Evolutionary conservation across 2,113 vertebrate genomes (phyloP), one percentile per base, ranked within the genome.

Genomic region (Tautogolabrus adspersus): DNA sequence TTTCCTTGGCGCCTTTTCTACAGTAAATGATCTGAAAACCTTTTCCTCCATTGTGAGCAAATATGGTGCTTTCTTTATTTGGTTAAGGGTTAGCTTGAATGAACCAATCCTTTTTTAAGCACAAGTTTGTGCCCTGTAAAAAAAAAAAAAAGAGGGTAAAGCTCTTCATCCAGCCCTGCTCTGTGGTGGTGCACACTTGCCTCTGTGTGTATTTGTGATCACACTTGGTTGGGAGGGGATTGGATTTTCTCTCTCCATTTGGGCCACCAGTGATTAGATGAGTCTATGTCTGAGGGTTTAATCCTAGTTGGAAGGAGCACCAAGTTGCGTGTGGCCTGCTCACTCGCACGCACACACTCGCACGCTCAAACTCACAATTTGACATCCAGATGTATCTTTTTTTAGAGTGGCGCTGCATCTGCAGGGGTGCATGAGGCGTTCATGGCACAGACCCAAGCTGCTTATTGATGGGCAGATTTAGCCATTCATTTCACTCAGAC

Each of bases 241-340:
- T 77, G 79, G 81, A 91, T 88, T 89, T 89, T 87, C 76, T 84
- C 67, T 79, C 86, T 87, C 85, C 86, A 89, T 89, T 91, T 87
- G 82, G 88, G 86, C 90, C 89, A 89, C 74, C 68, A 84, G 86
- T 90, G 90, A 91, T 93, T 91, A 91, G 90, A 93, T 88, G 89
- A 89, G 88, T 90, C 85, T 77, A 79, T 90, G 90, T 91, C 91
- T 88, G 79, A 83, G 88, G 86, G 85, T 88, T 87, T 91, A 93
- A 91, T 91, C 91, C 89, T 81, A 61, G 90, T 82, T 88, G 85
- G 85, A 91, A 90, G 87, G 83, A 88, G 81, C 78, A 82, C 86
- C 87, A 88, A 89, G 84, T 84, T 83, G 66, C 86, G 87, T 76
- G 81, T 67, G 70, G 52, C 66, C 46, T 12, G 16, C 83, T 63